phyloP scores from a whole-genome alignment of 2,888 invertebrate species.

The Troides oblongomaculatus region DNA sequence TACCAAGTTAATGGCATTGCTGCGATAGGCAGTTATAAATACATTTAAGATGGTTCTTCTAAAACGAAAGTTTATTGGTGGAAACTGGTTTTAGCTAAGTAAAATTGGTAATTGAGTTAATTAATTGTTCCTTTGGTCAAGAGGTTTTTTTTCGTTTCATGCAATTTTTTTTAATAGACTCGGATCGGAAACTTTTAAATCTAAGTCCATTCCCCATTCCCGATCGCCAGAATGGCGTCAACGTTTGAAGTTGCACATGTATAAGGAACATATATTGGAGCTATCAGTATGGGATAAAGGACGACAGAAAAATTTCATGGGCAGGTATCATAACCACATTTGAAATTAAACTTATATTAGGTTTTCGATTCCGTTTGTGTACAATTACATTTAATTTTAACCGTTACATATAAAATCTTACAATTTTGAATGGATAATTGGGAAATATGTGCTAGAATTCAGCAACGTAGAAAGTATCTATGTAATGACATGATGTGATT shows the following conservation, averaged over 20 bases:
- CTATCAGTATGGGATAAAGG: constrained; percentile 65
- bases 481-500: background rate
- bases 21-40: too few relatives aligned
- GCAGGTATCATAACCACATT: constrained; percentile 54
- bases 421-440: too few relatives aligned
- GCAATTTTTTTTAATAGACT: constrained; percentile 46
- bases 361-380: background rate
- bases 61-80: too few relatives aligned
- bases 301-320: constrained; percentile 66
- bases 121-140: background rate
- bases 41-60: too few relatives aligned
- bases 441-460: too few relatives aligned
- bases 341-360: background rate
- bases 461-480: too few relatives aligned
- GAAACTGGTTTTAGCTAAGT: too few relatives aligned
- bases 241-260: constrained; percentile 53
- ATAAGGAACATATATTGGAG: constrained; percentile 50
- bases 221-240: constrained; percentile 64
- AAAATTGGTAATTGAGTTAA: too few relatives aligned
- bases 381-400: too few relatives aligned
- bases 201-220: constrained; percentile 53
- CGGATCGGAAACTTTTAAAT: constrained; percentile 56
- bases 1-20: too few relatives aligned
- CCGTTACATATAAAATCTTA: too few relatives aligned
- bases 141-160: background rate